A percentile compares a stretch with the other conserved stretches of the same genome.
These are phyloP conservation scores for Tinea pellionella DNA, from an alignment of 2,888 invertebrate genomes.

Conservation along the genomic window DNA sequence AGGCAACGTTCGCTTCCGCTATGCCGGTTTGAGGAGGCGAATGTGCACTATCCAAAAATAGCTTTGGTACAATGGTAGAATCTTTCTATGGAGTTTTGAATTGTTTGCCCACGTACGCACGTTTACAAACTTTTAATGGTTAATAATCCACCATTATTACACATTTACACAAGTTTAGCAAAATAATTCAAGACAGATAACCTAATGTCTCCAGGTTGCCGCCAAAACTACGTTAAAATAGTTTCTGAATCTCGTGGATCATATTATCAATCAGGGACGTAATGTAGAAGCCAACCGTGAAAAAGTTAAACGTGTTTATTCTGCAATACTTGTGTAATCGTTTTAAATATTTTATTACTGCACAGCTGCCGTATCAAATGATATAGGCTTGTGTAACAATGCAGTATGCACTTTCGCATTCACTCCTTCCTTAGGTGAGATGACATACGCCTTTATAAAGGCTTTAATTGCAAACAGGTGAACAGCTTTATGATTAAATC, in stretches of 20 bases:
- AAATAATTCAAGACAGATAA: no score
- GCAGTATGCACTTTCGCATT: conserved; percentile 38
- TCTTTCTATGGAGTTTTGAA: no score
- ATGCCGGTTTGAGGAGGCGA: no score
- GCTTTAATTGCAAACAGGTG: neutral
- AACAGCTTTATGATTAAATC: neutral
- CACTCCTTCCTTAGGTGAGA: conserved; percentile 26
- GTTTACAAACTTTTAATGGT: no score
- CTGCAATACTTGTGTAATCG: conserved; percentile 29
- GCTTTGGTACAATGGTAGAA: no score
- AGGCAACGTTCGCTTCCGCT: no score
- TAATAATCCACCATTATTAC: no score
- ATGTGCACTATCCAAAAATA: no score
- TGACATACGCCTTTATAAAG: neutral
- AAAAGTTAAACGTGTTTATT: conserved; percentile 15
- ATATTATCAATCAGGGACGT: conserved; percentile 19
- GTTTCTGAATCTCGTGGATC: neutral
- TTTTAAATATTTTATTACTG: conserved; percentile 27
- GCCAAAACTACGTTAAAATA: no score
- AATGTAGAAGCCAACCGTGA: conserved; percentile 19
- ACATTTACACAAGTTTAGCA: no score
- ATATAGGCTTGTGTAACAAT: conserved; percentile 19
- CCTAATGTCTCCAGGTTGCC: no score
- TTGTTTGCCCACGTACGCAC: no score
- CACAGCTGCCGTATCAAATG: conserved; percentile 35